Percentiles rank a stretch among this genome's conserved stretches.
phyloP scores from a whole-genome alignment of 1,140 invertebrate genomes.

The Heliconius melpomene region DNA sequence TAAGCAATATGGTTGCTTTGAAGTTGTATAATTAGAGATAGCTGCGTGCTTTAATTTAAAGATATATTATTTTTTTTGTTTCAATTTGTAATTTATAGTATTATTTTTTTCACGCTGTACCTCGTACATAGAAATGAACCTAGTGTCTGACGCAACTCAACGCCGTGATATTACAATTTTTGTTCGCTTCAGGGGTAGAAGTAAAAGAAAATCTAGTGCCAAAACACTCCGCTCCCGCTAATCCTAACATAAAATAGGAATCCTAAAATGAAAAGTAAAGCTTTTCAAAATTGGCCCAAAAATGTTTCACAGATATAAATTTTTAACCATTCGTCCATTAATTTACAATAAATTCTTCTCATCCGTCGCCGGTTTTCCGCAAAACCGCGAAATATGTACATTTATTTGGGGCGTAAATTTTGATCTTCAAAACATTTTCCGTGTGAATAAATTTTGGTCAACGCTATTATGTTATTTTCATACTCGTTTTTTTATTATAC shows the following conservation, averaged over 20 bases:
- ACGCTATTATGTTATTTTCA: neutral
- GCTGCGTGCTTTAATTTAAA: neutral
- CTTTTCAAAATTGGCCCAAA: neutral
- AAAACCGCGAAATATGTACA: neutral
- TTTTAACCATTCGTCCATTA: neutral
- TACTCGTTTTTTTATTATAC: neutral
- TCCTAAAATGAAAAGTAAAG: too few relatives aligned
- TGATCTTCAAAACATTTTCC: constrained; percentile 5
- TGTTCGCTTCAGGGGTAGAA: too few relatives aligned
- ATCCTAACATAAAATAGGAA: too few relatives aligned
- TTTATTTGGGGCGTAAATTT: constrained; percentile 15
- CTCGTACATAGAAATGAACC: too few relatives aligned
- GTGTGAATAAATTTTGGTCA: constrained; percentile 15
- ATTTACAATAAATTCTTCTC: constrained; percentile 10
- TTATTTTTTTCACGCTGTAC: neutral
- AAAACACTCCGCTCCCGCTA: too few relatives aligned
- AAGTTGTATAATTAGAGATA: neutral
- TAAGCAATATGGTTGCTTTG: neutral
- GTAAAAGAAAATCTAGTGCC: too few relatives aligned
- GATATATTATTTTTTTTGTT: neutral
- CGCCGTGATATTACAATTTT: too few relatives aligned
- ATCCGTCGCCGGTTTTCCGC: neutral
- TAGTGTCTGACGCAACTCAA: too few relatives aligned
- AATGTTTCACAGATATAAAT: neutral
- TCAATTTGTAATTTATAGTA: neutral